Evolutionary conservation across 2,113 vertebrate genomes (phyloP), one percentile per base, ranked within the genome.

Genomic region (Paramisgurnus dabryanus): DNA sequence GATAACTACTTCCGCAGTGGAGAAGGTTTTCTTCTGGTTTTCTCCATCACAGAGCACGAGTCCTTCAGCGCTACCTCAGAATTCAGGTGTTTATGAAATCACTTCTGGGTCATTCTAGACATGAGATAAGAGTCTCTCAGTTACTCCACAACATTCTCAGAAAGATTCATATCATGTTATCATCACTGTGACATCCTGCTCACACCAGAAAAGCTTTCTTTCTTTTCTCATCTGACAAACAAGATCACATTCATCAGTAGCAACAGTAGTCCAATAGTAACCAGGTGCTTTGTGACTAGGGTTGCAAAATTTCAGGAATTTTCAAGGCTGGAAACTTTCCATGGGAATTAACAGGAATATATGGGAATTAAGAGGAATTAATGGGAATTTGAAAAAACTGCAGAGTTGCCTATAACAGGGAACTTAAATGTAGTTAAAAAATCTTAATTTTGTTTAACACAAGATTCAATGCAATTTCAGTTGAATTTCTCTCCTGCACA

Each of bases 1-100:
- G 98, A 99, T 87, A 99, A 99, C 92, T 99, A 99, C 92, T 99
- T 99, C 88, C 94, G 98, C 66, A 98, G 97, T 0, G 97, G 98
- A 5, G 98, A 99, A 76, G 98, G 98, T 0, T 99, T 99, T 87
- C 94, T 99, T 58, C 92, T 98, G 0, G 95, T 99, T 40, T 99
- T 99, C 88, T 99, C 98, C 43, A 99, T 99, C 92, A 98, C 97
- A 0, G 98, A 99, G 80, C 93, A 95, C 0, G 98, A 99, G 85
- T 97, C 96, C 27, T 99, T 99, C 83, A 93, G 92, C 0, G 96
- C 97, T 74, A 95, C 95, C 0, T 93, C 94, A 0, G 98, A 99
- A 50, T 98, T 99, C 88, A 95, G 98, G 97, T 96, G 8, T 5
- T 13, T 34, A 45, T 12, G 7, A 47, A 47, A 47, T n/a, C 53